Evolutionary conservation across 1,140 invertebrate genomes (phyloP).

Genomic region (Drosophila melanogaster): Release_6_plus_ISO1_MT NC_004354.4:13407501-13408000

Average conservation of each 20-base stretch:
- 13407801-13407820: slow-evolving; percentile 22
- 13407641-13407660: background rate
- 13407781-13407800: slow-evolving; percentile 48
- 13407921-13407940: slow-evolving; percentile 3
- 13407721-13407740: background rate
- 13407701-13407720: slow-evolving; percentile 19
- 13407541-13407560: slow-evolving; percentile 19
- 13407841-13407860: background rate
- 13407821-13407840: slow-evolving; percentile 34
- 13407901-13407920: slow-evolving; percentile 3
- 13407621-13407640: slow-evolving; percentile 31
- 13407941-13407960: slow-evolving; percentile 20
- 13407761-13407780: too few relatives aligned
- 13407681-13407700: background rate
- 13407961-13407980: slow-evolving; percentile 30
- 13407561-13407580: slow-evolving; percentile 6
- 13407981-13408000: background rate
- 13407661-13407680: too few relatives aligned
- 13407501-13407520: slow-evolving; percentile 8
- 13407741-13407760: too few relatives aligned
- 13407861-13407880: background rate
- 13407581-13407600: background rate
- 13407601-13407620: slow-evolving; percentile 28
- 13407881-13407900: slow-evolving; percentile 27
- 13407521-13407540: slow-evolving; percentile 33